Evolutionary conservation across 2,797 vertebrate species (phyloP).

Genomic region (Scolopax rusticola): DNA sequence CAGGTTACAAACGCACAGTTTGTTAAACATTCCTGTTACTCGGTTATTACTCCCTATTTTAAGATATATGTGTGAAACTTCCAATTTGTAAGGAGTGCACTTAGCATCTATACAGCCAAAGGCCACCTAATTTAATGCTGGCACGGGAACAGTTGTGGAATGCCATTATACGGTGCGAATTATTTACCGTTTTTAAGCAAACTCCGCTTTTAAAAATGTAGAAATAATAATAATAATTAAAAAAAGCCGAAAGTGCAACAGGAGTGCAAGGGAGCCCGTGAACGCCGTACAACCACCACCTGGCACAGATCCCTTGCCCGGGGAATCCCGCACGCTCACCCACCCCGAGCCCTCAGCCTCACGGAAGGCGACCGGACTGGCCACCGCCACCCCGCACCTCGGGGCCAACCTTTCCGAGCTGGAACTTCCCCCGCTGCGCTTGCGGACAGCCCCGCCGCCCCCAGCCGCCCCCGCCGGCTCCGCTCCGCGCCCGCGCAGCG

Average conservation of each 20-base stretch:
- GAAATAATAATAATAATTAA: no score
- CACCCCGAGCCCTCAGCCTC: neutral
- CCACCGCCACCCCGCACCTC: neutral
- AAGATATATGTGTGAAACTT: neutral
- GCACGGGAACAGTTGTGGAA: neutral
- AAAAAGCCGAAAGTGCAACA: neutral
- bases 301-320: neutral
- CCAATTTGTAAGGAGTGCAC: neutral
- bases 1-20: conserved; percentile 27
- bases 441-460: neutral
- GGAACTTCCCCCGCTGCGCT: neutral
- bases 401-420: neutral
- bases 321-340: neutral
- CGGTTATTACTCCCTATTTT: neutral
- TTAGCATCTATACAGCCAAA: neutral
- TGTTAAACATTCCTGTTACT: neutral
- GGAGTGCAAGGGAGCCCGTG: rapidly evolving
- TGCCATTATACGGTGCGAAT: neutral
- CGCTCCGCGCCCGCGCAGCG: neutral
- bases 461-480: neutral
- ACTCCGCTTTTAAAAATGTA: neutral
- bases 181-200: neutral
- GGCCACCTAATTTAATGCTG: neutral
- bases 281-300: neutral
- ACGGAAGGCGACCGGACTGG: neutral